Conservation (phyloP, 2,797 vertebrate genomes). For the Helostoma temminkii region DNA sequence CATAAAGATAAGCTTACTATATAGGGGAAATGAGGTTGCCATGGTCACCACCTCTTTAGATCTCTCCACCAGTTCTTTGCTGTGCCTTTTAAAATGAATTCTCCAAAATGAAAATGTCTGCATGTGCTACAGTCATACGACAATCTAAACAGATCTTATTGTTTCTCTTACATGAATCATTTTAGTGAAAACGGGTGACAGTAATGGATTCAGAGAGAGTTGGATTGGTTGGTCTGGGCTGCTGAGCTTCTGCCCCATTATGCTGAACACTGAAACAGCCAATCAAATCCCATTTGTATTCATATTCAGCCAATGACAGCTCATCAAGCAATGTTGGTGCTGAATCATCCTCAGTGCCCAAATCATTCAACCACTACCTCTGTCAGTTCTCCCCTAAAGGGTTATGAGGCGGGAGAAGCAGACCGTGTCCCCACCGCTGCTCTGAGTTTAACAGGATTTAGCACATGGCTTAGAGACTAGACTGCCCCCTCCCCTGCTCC, state of each 20-base stretch:
- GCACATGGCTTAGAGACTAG: slow-evolving; percentile 44
- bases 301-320: slow-evolving; percentile 60
- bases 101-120: slow-evolving; percentile 11
- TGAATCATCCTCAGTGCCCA: slow-evolving; percentile 54
- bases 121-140: slow-evolving; percentile 9
- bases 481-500: slow-evolving; percentile 28
- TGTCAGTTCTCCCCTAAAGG: slow-evolving; percentile 47
- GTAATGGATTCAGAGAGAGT: slow-evolving; percentile 61
- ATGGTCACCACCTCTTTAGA: slow-evolving; percentile 43
- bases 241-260: slow-evolving; percentile 18
- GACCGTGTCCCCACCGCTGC: slow-evolving; percentile 54
- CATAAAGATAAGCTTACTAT: slow-evolving; percentile 31
- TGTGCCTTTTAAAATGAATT: slow-evolving; percentile 25
- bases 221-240: slow-evolving; percentile 39
- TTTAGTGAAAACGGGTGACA: slow-evolving; percentile 37
- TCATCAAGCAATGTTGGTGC: slow-evolving; percentile 51
- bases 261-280: slow-evolving; percentile 36
- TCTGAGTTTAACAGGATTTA: slow-evolving; percentile 69
- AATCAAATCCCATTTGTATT: slow-evolving; percentile 68
- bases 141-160: slow-evolving; percentile 42
- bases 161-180: slow-evolving; percentile 45
- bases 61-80: slow-evolving; percentile 17
- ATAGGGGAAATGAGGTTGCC: slow-evolving; percentile 17
- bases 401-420: slow-evolving; percentile 47
- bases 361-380: slow-evolving; percentile 56